Evolutionary conservation across 2,888 invertebrate genomes (phyloP).

Genomic region (Pseudococcus jackbeardsleyi): DNA sequence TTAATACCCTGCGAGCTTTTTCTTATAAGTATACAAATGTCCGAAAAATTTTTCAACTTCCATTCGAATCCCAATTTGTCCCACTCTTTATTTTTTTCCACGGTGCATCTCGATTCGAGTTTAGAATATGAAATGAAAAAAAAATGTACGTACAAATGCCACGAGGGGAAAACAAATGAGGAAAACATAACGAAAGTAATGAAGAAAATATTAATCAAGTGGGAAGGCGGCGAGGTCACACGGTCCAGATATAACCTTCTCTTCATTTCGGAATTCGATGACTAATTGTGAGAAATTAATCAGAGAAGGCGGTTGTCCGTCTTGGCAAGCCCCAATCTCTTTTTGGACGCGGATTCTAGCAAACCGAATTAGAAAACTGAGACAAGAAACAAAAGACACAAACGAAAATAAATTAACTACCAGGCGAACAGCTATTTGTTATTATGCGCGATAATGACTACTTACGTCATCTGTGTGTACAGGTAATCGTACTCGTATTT

Average conservation of each 20-base stretch:
- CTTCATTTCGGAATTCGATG: slow-evolving; percentile 61
- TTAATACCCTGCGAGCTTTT: too few species aligned
- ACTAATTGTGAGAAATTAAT: slow-evolving; percentile 61
- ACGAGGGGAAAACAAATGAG: slow-evolving; percentile 40
- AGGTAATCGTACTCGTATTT: slow-evolving; percentile 45
- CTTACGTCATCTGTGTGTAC: slow-evolving; percentile 56
- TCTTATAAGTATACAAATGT: neutral
- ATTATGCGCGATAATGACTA: slow-evolving; percentile 60
- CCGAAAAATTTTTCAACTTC: neutral
- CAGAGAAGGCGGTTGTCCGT: slow-evolving; percentile 61
- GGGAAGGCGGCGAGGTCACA: slow-evolving; percentile 55
- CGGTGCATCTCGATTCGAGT: neutral
- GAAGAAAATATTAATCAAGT: slow-evolving; percentile 52
- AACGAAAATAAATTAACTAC: slow-evolving; percentile 62
- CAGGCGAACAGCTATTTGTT: slow-evolving; percentile 59
- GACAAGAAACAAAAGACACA: slow-evolving; percentile 61
- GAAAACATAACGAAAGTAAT: slow-evolving; percentile 52
- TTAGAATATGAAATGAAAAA: neutral
- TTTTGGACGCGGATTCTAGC: slow-evolving; percentile 62
- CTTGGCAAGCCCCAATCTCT: slow-evolving; percentile 60
- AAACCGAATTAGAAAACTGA: slow-evolving; percentile 60
- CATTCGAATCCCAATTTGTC: neutral
- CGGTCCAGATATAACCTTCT: slow-evolving; percentile 61
- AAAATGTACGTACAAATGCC: neutral
- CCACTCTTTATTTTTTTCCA: neutral